Percentiles rank a stretch among this genome's conserved stretches.
These are phyloP conservation scores for Aphaenogaster rudis DNA, from an alignment of 1,140 invertebrate genomes.

Conservation along the genomic window DNA sequence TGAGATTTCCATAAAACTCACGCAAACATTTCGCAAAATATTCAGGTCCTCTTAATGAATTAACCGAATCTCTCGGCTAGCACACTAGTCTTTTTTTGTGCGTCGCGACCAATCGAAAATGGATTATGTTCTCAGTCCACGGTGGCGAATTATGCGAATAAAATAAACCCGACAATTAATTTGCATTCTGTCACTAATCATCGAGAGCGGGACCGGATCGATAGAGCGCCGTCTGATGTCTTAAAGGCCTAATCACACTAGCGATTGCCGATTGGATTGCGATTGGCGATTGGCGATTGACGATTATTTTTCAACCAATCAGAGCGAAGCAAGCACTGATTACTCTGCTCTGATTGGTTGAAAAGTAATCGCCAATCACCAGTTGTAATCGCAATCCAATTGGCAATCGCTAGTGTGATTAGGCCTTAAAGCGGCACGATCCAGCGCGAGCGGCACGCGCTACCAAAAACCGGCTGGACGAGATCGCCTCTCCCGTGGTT, in stretches of 20 bases:
- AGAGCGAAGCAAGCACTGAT: too few species aligned
- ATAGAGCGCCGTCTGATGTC: constrained; percentile 19
- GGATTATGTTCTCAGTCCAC: constrained; percentile 11
- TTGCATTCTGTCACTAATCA: constrained; percentile 40
- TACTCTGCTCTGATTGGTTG: too few species aligned
- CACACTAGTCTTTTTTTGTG: background rate
- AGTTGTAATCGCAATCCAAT: too few species aligned
- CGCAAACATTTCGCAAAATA: background rate
- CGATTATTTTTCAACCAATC: too few species aligned
- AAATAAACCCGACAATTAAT: constrained; percentile 36
- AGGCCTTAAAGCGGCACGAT: constrained; percentile 31
- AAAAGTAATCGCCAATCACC: too few species aligned
- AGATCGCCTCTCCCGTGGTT: constrained; percentile 27
- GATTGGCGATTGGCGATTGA: too few species aligned
- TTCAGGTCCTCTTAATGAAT: constrained; percentile 32
- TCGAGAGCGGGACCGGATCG: background rate
- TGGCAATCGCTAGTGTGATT: too few species aligned
- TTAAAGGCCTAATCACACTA: constrained; percentile 9
- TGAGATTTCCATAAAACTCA: constrained; percentile 1
- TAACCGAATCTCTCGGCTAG: background rate
- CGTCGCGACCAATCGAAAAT: constrained; percentile 6
- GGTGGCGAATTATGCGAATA: constrained; percentile 7
- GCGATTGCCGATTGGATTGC: too few species aligned
- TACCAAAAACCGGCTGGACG: constrained; percentile 26
- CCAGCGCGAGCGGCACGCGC: constrained; percentile 9